These are phyloP conservation scores for Lissocephala sabroskyi DNA, from an alignment of 2,888 invertebrate genomes.

Conservation along the genomic window DNA sequence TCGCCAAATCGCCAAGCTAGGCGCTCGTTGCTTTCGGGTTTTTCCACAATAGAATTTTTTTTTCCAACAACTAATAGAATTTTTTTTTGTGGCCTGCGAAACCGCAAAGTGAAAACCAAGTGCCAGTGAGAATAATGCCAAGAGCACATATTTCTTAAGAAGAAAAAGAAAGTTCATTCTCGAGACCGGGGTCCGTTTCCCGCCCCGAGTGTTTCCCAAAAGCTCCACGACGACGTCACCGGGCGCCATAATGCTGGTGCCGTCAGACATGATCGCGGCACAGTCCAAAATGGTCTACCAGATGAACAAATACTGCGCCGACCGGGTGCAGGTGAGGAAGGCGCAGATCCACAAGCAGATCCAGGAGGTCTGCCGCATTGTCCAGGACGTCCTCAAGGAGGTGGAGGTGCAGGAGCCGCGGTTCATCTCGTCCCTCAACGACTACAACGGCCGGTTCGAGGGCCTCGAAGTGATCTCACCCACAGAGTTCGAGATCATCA, in stretches of 20 bases:
- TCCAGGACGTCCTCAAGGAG: slow-evolving; percentile 95
- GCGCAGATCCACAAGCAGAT: slow-evolving; percentile 90
- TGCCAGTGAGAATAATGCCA: too few relatives aligned
- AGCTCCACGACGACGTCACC: slow-evolving; percentile 29
- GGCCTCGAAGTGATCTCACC: slow-evolving; percentile 95
- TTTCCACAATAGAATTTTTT: too few relatives aligned
- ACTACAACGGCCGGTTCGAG: slow-evolving; percentile 91
- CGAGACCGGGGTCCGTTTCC: too few relatives aligned
- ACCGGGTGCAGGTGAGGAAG: slow-evolving; percentile 90
- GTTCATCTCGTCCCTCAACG: slow-evolving; percentile 92
- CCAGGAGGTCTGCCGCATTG: slow-evolving; percentile 92
- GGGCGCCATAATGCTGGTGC: slow-evolving; percentile 84
- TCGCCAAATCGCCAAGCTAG: too few relatives aligned
- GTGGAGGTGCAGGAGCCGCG: slow-evolving; percentile 96
- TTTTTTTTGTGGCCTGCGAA: too few relatives aligned
- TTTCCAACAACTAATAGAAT: not conserved
- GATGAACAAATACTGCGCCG: slow-evolving; percentile 94
- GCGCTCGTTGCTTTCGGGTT: too few relatives aligned
- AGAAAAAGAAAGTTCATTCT: too few relatives aligned
- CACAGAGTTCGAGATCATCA: slow-evolving; percentile 94
- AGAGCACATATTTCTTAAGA: too few relatives aligned
- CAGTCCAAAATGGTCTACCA: slow-evolving; percentile 97
- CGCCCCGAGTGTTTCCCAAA: too few relatives aligned
- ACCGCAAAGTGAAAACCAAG: too few relatives aligned
- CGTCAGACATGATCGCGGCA: slow-evolving; percentile 94